These are phyloP conservation scores for Aphaenogaster ashmeadi DNA, from an alignment of 1,140 invertebrate genomes.

Conservation along the genomic window DNA sequence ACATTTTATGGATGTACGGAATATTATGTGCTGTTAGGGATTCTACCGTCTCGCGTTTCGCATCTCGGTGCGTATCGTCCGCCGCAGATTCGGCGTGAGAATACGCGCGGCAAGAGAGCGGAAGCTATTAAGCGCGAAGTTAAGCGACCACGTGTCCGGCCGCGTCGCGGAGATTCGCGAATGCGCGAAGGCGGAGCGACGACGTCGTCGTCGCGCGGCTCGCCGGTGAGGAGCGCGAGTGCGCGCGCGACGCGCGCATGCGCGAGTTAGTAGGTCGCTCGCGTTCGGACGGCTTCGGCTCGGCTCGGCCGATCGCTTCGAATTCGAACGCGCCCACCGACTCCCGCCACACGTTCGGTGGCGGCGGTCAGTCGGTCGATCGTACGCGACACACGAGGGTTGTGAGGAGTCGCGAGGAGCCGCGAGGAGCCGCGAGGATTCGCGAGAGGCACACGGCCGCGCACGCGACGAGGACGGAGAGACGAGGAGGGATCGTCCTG, in stretches of 20 bases:
- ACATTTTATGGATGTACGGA: too few species aligned
- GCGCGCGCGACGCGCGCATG: slow-evolving; percentile 32
- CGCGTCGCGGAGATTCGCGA: neutral
- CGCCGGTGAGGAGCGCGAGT: slow-evolving; percentile 17
- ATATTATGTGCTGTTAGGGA: too few species aligned
- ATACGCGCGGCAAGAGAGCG: neutral
- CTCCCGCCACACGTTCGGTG: slow-evolving; percentile 55
- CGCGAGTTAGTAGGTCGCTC: slow-evolving; percentile 72
- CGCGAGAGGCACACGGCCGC: slow-evolving; percentile 58
- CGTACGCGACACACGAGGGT: slow-evolving; percentile 70
- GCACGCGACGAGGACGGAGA: slow-evolving; percentile 61
- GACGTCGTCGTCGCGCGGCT: neutral
- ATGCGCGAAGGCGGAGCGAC: slow-evolving; percentile 40
- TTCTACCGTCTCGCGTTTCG: neutral
- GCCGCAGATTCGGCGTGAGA: neutral
- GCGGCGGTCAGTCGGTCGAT: slow-evolving; percentile 72
- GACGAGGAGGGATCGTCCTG: slow-evolving; percentile 21
- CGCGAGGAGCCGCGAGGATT: slow-evolving; percentile 51
- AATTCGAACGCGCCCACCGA: slow-evolving; percentile 61
- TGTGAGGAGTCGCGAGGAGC: slow-evolving; percentile 53
- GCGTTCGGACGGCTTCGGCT: slow-evolving; percentile 50
- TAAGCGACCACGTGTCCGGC: slow-evolving; percentile 24
- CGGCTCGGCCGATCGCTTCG: slow-evolving; percentile 46
- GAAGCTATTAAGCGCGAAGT: neutral
- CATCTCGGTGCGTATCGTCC: neutral